A percentile compares a stretch with the other conserved stretches of the same genome.
These are phyloP conservation scores for Temnothorax rugatulus DNA, from an alignment of 2,888 invertebrate species.

Conservation along the genomic window DNA sequence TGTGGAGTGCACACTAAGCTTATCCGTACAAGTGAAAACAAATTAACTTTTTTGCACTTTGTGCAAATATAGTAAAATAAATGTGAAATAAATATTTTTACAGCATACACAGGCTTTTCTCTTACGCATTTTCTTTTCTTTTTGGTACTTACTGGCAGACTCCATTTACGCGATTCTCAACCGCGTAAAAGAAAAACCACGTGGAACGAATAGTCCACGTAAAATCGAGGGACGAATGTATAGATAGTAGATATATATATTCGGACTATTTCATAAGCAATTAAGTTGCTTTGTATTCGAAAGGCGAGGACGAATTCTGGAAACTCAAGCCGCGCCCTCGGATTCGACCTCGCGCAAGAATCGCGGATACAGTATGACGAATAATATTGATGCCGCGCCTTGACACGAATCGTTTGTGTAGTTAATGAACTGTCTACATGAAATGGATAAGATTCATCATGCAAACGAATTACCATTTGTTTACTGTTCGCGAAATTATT, in stretches of 20 bases:
- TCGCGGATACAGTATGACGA: constrained; percentile 34
- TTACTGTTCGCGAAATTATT: neutral
- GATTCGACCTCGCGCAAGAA: constrained; percentile 34
- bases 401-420: constrained; percentile 59
- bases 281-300: constrained; percentile 15
- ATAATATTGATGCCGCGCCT: constrained; percentile 53
- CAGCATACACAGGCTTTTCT: too few relatives aligned
- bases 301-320: constrained; percentile 40
- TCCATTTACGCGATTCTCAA: too few relatives aligned
- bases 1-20: too few relatives aligned
- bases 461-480: neutral
- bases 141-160: too few relatives aligned
- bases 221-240: too few relatives aligned
- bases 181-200: too few relatives aligned
- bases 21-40: too few relatives aligned
- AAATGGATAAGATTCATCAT: neutral
- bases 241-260: neutral
- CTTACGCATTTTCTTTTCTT: too few relatives aligned
- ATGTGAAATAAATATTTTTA: too few relatives aligned
- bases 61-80: too few relatives aligned
- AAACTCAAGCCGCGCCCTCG: constrained; percentile 31
- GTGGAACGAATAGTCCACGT: too few relatives aligned
- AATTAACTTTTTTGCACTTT: too few relatives aligned
- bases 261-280: neutral
- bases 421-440: neutral